phyloP scores from a whole-genome alignment of 2,888 invertebrate genomes.

The Caenorhabditis sp. region DNA sequence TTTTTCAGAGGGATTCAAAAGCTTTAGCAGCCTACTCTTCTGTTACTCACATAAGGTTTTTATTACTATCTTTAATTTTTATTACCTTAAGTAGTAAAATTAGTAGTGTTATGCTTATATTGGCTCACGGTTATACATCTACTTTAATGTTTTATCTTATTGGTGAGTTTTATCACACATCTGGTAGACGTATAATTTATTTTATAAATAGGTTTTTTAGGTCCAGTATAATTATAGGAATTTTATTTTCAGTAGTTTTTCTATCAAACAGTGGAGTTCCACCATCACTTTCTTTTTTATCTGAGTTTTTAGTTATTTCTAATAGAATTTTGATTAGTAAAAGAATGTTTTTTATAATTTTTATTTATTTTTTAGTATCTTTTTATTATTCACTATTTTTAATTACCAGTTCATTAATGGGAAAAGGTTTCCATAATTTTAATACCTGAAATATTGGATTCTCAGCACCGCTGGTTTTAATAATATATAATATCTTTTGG shows the following conservation, averaged over 20 bases:
- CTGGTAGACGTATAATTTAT: conserved; percentile 51
- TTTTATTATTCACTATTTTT: conserved; percentile 69
- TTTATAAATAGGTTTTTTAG: conserved; percentile 56
- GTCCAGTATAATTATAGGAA: conserved; percentile 49
- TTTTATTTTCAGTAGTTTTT: conserved; percentile 52
- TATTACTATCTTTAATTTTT: conserved; percentile 48
- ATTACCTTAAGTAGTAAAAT: conserved; percentile 45
- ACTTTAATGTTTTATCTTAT: conserved; percentile 54
- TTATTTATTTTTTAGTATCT: conserved; percentile 70
- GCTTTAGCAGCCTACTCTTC: conserved; percentile 56
- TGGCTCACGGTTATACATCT: conserved; percentile 55
- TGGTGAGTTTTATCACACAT: conserved; percentile 55
- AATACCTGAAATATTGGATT: conserved; percentile 49
- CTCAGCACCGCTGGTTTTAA: conserved; percentile 41
- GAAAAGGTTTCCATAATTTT: conserved; percentile 47
- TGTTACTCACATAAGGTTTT: conserved; percentile 52
- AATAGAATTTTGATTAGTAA: conserved; percentile 66
- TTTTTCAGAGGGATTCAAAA: conserved; percentile 59
- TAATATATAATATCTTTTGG: conserved; percentile 61
- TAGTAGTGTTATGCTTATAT: conserved; percentile 49
- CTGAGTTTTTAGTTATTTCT: conserved; percentile 71
- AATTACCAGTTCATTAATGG: conserved; percentile 63
- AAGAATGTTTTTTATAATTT: conserved; percentile 68
- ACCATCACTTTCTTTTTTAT: conserved; percentile 50
- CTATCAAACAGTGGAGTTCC: conserved; percentile 56